Base-by-base conservation (phyloP, 2,113 vertebrate species). In the Donacobius atricapilla region DNA sequence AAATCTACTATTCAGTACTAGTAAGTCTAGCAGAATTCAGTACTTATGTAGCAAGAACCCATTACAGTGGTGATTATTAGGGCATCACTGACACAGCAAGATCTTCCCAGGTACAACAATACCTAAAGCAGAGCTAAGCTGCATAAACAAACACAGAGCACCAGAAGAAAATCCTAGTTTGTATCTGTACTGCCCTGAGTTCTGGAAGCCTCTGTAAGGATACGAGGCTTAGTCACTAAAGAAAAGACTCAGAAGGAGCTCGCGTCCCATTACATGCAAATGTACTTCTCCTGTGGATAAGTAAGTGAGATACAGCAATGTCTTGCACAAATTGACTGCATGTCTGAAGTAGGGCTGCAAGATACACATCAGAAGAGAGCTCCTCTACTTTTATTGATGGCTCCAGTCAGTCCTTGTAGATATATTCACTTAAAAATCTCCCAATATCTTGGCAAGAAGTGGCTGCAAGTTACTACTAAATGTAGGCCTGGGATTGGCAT, bases 181-280 rank as follows among this genome's bases (percentile, higher is more conserved):
- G 15, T 35, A 94, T 77, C 9, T 48, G 44, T 45, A 80, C 50
- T 8, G 47, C 20, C 73, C 8, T 33, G 42, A 12, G 5, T 30
- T 37, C 66, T 61, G 58, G 16, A 68, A 83, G n/a, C n/a, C n/a
- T 71, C 54, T 71, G 54, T 39, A 71, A 75, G 93, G 47, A 33
- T 12, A 42, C 0, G 0, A 75, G 37, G n/a, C 24, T 35, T n/a
- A 73, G 20, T 35, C 47, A 53, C 51, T 47, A 8, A 7, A 83
- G 53, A 16, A 87, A 63, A 66, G 44, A 37, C 27, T 45, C 27
- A 48, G 45, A 51, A 76, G 25, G 47, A 63, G 28, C 33, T 61
- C 31, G 33, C 60, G 60, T 17, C 50, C 66, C 20, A 15, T 53
- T 61, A 72, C 37, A 76, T 40, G 45, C 15, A 58, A 61, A 63